Conservation (phyloP, 2,797 vertebrate species). For the Pantherophis alleghaniensis region DNA sequence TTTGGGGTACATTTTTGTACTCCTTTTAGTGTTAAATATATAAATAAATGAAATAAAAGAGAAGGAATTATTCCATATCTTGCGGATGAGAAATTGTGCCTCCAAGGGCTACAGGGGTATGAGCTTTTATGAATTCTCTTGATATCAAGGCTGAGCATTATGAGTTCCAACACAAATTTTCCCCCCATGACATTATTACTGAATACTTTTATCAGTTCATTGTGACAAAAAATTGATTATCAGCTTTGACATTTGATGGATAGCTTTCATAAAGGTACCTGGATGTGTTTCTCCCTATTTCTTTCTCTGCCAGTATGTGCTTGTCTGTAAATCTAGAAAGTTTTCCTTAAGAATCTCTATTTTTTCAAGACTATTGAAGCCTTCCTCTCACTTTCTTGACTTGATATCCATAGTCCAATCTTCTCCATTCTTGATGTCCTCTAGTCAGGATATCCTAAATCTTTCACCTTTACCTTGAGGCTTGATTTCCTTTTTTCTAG, state of each 20-base stretch:
- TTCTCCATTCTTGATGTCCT: neutral
- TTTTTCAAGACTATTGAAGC: constrained; percentile 40
- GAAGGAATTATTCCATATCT: constrained; percentile 76
- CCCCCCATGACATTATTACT: constrained; percentile 84
- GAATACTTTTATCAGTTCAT: constrained; percentile 88
- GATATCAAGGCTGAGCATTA: constrained; percentile 76
- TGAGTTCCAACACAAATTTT: constrained; percentile 85
- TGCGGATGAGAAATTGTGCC: constrained; percentile 81
- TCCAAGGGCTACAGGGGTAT: constrained; percentile 80
- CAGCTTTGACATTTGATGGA: constrained; percentile 95
- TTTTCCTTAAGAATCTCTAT: constrained; percentile 43
- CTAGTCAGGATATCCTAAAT: neutral
- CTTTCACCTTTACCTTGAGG: neutral
- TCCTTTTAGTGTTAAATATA: constrained; percentile 37
- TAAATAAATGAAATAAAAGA: constrained; percentile 61
- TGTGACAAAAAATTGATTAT: constrained; percentile 96
- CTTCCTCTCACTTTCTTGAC: neutral
- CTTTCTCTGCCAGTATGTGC: neutral
- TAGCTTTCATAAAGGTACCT: constrained; percentile 87
- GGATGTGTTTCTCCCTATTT: neutral
- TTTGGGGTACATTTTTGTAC: constrained; percentile 36
- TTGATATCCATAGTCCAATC: neutral
- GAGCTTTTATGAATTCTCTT: constrained; percentile 84
- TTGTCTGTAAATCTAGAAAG: constrained; percentile 57
- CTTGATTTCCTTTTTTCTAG: neutral